Evolutionary conservation across 2,888 invertebrate genomes (phyloP).

Genomic region (Chrysopilus asiliformis): DNA sequence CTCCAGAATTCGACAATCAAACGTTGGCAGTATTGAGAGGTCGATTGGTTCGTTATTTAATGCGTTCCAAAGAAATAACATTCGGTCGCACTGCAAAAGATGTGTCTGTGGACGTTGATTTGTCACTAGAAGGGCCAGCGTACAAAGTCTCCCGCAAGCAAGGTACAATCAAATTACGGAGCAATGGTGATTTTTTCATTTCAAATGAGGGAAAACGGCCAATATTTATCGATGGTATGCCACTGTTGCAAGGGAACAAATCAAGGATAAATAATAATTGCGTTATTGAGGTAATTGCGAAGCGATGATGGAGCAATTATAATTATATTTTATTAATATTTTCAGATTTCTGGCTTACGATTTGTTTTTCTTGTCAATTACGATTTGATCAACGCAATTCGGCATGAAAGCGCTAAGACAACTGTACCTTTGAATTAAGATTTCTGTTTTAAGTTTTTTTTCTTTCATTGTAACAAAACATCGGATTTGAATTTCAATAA

Average conservation of each 20-base stretch:
- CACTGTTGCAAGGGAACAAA: slow-evolving; percentile 77
- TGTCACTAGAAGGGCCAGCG: slow-evolving; percentile 86
- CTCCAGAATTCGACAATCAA: slow-evolving; percentile 83
- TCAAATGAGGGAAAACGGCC: slow-evolving; percentile 91
- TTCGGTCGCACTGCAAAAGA: slow-evolving; percentile 84
- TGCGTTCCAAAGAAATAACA: slow-evolving; percentile 89
- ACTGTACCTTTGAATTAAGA: slow-evolving; percentile 42
- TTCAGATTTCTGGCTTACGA: slow-evolving; percentile 70
- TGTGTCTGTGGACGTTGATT: slow-evolving; percentile 82
- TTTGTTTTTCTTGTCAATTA: slow-evolving; percentile 91
- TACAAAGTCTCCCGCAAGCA: slow-evolving; percentile 88
- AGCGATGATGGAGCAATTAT: background rate
- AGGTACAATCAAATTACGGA: slow-evolving; percentile 76
- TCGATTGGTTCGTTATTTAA: slow-evolving; percentile 81
- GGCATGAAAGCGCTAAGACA: slow-evolving; percentile 76
- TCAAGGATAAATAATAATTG: slow-evolving; percentile 85
- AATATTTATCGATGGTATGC: slow-evolving; percentile 86
- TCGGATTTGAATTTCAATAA: no score
- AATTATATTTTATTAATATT: slow-evolving; percentile 9
- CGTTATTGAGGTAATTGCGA: slow-evolving; percentile 65
- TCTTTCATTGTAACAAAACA: no score
- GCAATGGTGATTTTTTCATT: slow-evolving; percentile 89
- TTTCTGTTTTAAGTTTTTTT: no score
- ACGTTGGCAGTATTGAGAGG: slow-evolving; percentile 87
- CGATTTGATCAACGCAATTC: slow-evolving; percentile 77